Evolutionary conservation across 2,888 invertebrate species (phyloP), one percentile per base, ranked within the genome.

Genomic region (Thera britannica): DNA sequence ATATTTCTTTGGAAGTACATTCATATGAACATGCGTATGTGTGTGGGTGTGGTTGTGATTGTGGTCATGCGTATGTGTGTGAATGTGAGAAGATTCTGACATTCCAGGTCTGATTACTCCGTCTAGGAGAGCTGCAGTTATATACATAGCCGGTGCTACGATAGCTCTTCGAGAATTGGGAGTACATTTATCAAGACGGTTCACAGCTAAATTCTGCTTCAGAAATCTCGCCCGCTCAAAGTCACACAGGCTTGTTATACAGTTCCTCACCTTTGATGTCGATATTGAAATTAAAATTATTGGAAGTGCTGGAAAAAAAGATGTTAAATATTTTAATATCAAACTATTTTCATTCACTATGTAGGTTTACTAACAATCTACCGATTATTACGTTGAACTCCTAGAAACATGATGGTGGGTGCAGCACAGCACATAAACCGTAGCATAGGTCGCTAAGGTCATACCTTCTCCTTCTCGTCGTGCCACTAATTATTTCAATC

Each of bases 1-100:
- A 38, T 38, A n/a, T 4, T n/a, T 51, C 12, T 51, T 51, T 12
- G 51, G 51, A 51, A 6, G 23, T 12, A 51, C 7, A 2, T 46
- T 46, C 46, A 46, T 12, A 9, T 51, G 51, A 51, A 12, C n/a
- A 51, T 51, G 51, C 6, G n/a, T 51, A 34, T 52, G 52, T 4
- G 23, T 4, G 34, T 52, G 52, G 2, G 23, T 2, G 7, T 52
- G 52, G 7, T 23, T 34, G 52, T 52, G 52, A 34, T 23, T 52
- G 34, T 52, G 52, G 52, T 52, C 23, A 51, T 51, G 51, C 12
- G 51, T 12, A 12, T 51, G 51, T n/a, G 3, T 51, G 51, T 51
- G 51, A 7, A 2, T 46, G 11, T 46, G 46, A 51, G 5, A n/a
- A 51, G n/a, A 23, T 51, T 51, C 51, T 6, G 51, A 12, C 5